Conservation (phyloP, 2,113 vertebrate species). For the Gymnarchus niloticus region DNA sequence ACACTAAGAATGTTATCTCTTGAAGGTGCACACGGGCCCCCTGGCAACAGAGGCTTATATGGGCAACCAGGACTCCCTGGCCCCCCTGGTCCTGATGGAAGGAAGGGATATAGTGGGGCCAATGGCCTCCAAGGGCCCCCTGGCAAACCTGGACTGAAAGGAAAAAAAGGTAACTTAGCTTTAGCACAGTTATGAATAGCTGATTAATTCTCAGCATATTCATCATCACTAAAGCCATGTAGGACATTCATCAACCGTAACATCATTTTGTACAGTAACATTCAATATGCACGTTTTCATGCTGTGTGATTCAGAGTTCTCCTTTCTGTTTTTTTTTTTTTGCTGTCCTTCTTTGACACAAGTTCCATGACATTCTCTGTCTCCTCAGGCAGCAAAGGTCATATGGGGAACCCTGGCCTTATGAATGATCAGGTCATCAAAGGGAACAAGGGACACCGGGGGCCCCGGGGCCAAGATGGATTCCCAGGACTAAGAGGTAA, state of each 20-base stretch:
- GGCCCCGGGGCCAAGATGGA: conserved; percentile 62
- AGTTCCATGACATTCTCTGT: not conserved
- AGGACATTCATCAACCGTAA: not conserved
- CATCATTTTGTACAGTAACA: not conserved
- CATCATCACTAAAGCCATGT: too few relatives aligned
- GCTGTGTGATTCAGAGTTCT: not conserved
- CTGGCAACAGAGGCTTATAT: not conserved
- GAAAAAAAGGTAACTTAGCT: not conserved
- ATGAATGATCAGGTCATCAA: conserved; percentile 57
- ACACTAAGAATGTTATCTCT: not conserved
- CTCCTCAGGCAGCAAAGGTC: conserved; percentile 67
- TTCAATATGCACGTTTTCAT: not conserved
- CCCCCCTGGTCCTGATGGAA: not conserved
- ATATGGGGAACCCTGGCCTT: conserved; percentile 29
- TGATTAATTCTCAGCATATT: too few relatives aligned
- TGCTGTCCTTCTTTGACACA: not conserved
- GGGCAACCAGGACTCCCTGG: not conserved
- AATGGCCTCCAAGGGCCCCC: not conserved
- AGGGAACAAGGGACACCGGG: conserved; percentile 66
- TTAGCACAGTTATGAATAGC: not conserved
- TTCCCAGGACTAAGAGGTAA: conserved; percentile 58
- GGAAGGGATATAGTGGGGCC: not conserved
- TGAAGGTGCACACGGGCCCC: not conserved
- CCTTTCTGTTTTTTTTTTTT: not conserved
- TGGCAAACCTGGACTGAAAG: not conserved